A percentile compares a stretch with the other conserved stretches of the same genome.
Conservation (phyloP, 2,113 vertebrate genomes). For the Semicossyphus pulcher region DNA sequence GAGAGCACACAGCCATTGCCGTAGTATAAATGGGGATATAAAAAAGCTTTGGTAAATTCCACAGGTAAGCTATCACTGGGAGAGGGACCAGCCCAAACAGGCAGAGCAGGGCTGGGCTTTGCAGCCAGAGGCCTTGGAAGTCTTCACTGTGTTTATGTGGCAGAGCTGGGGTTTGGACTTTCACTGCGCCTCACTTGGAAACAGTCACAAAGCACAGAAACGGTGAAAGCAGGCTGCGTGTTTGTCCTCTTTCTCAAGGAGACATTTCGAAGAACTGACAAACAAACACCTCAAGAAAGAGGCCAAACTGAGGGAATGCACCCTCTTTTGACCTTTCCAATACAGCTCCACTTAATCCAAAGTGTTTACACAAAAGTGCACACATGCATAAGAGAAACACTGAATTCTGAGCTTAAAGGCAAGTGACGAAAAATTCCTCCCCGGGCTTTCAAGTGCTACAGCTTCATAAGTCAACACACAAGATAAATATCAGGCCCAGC, state of each 20-base stretch:
- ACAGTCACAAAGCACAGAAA: conserved; percentile 30
- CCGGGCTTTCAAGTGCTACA: conserved; percentile 51
- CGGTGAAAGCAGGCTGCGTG: not conserved
- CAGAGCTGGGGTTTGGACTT: conserved; percentile 81
- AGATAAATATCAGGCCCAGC: conserved; percentile 78
- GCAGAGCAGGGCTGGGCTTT: conserved; percentile 81
- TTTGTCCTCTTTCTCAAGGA: not conserved
- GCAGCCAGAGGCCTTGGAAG: conserved; percentile 81
- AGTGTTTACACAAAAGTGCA: conserved; percentile 41
- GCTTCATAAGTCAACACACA: conserved; percentile 80
- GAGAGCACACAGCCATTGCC: conserved; percentile 67
- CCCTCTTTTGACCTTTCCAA: conserved; percentile 7
- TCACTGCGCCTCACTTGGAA: conserved; percentile 69
- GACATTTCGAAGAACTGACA: not conserved
- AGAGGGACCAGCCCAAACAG: conserved; percentile 84
- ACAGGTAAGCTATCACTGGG: conserved; percentile 85
- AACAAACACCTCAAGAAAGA: not conserved
- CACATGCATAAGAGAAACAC: conserved; percentile 49
- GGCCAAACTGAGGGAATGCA: conserved; percentile 13
- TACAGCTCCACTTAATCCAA: conserved; percentile 18
- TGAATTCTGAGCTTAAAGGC: conserved; percentile 64
- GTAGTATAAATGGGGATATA: conserved; percentile 75
- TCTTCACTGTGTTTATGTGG: conserved; percentile 77
- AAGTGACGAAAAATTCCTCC: conserved; percentile 71
- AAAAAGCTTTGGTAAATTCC: conserved; percentile 87